Conservation (phyloP, 2,888 invertebrate species). For the Zaprionus lineosus region DNA sequence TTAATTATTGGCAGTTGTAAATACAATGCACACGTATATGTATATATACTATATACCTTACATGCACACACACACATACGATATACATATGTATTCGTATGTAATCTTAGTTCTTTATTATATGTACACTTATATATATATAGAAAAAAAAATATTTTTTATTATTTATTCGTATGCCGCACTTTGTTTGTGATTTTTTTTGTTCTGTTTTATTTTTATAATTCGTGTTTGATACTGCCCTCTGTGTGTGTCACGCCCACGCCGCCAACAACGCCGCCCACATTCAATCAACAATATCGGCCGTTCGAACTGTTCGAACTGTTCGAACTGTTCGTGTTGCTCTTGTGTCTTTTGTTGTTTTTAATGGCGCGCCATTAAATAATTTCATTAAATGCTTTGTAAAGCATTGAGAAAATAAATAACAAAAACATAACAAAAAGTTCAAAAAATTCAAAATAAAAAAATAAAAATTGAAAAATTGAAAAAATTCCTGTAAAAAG, state of each 20-base stretch:
- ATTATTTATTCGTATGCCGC: conserved; percentile 59
- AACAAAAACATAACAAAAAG: too few species aligned
- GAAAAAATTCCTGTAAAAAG: too few species aligned
- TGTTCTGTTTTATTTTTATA: not conserved
- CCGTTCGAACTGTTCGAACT: not conserved
- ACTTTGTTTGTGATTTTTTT: conserved; percentile 39
- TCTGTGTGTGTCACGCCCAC: conserved; percentile 31
- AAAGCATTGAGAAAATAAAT: conserved; percentile 40
- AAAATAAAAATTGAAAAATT: conserved; percentile 54
- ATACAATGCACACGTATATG: conserved; percentile 51
- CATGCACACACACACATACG: too few species aligned
- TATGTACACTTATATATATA: conserved; percentile 41
- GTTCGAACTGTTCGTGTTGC: conserved; percentile 21
- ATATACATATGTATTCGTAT: conserved; percentile 27
- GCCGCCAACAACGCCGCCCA: conserved; percentile 12
- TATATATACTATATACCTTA: conserved; percentile 36
- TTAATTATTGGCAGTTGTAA: conserved; percentile 58
- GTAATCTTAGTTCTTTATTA: too few species aligned
- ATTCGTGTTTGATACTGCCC: conserved; percentile 8
- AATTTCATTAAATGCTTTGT: conserved; percentile 74
- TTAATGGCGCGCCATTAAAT: conserved; percentile 73
- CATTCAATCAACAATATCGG: conserved; percentile 61
- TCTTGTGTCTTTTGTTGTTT: conserved; percentile 60
- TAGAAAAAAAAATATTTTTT: conserved; percentile 17
- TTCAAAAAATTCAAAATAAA: conserved; percentile 19